phyloP scores from a whole-genome alignment of 2,113 vertebrate genomes.

The Geothlypis trichas region DNA sequence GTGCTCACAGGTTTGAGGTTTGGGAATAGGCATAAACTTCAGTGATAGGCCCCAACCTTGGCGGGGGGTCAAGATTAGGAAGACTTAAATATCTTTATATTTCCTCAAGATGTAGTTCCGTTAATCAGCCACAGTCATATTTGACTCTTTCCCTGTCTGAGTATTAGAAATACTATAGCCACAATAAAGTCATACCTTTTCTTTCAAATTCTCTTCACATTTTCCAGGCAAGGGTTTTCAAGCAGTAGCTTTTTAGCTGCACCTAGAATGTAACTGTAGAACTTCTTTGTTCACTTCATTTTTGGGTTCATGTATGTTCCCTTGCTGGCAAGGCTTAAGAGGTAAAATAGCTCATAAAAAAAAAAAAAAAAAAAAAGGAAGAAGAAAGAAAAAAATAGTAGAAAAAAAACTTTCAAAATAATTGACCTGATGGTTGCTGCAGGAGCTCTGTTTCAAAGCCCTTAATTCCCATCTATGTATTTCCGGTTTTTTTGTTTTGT shows the following conservation, averaged over 20 bases:
- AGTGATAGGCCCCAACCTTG: not conserved
- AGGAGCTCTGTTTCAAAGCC: not conserved
- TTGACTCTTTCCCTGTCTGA: not conserved
- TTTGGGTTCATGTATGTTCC: not conserved
- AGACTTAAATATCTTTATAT: not conserved
- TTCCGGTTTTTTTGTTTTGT: not conserved
- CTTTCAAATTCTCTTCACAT: not conserved
- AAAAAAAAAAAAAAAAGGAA: not conserved
- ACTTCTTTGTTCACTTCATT: not conserved
- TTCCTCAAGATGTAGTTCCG: not conserved
- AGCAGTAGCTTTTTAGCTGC: not conserved
- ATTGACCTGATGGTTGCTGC: not conserved
- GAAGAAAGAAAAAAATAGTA: not conserved
- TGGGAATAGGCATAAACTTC: not conserved
- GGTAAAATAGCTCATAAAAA: not conserved
- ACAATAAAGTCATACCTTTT: not conserved
- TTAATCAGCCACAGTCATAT: not conserved
- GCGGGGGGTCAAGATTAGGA: not conserved
- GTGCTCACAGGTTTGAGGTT: not conserved
- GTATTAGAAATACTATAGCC: constrained; percentile 2
- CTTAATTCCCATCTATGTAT: not conserved
- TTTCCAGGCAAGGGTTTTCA: not conserved
- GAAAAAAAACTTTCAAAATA: not conserved
- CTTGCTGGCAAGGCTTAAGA: not conserved
- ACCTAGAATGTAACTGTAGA: not conserved